Evolutionary conservation across 2,113 vertebrate genomes (phyloP), one percentile per base, ranked within the genome.

Genomic region (Pterocles burchelli): DNA sequence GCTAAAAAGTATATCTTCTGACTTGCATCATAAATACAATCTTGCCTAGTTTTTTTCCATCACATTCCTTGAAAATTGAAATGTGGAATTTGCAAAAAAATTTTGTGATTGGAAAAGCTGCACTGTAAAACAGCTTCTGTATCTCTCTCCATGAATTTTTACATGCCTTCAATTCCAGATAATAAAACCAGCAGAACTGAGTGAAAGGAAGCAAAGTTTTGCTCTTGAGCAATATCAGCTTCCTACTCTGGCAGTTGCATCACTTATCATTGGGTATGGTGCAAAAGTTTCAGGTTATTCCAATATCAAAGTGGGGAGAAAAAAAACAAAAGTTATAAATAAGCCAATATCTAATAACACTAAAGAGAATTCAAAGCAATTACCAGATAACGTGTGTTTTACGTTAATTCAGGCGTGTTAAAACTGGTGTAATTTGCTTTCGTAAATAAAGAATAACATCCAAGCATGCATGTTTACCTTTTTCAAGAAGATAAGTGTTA

Each of bases 391-490:
- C n/a, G 13, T 71, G 58, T 94, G 82, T 96, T 97, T 97, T 94
- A 94, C 63, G 94, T 95, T 36, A 97, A 66, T 71, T 51, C 51
- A 89, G 92, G 74, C 84, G 88, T 93, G 95, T 95, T 97, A 96
- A 97, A 97, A 93, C 43, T 68, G 92, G 95, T 93, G 85, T 89
- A 79, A 96, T 96, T 97, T 97, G 90, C 78, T 96, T 96, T 78
- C 97, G 93, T 97, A 97, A 98, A 97, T 97, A 95, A 93, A 88
- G 87, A 89, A 86, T 90, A 94, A 88, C 85, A 94, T 88, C 68
- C 84, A 94, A 96, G 61, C 46, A 45, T 33, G 81, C 85, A 73
- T 57, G 66, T 94, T 97, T 96, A 96, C 96, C 96, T 97, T 90
- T 93, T 95, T 89, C 46, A 33, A 90, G 96, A 91, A 97, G 96